Evolutionary conservation across 2,888 invertebrate species (phyloP), one percentile per base, ranked within the genome.

Genomic region (Andrena marginata): DNA sequence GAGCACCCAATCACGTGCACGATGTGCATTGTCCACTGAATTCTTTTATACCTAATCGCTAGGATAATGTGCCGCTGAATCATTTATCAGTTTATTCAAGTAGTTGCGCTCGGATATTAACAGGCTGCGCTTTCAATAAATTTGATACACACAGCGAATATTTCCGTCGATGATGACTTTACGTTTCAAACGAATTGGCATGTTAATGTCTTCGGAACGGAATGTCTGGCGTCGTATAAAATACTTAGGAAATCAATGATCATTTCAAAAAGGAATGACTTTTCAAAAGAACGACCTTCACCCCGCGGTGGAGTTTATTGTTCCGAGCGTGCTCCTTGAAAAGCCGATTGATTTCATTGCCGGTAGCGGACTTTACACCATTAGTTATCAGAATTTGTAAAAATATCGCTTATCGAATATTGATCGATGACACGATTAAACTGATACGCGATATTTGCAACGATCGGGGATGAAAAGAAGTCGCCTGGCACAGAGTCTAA

Each of bases 281-380:
- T 49, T 13, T 20, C 10, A 2, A 13, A 23, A 33, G 13, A 29
- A 2, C 51, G 3, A 29, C 20, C 20, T 20, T n/a, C 6, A 10
- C 51, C 26, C 29, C 0, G 8, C n/a, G 31, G 31, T 31, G 7
- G 60, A 31, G 31, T 31, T 31, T 29, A 59, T 59, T 59, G 5
- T 59, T 29, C 29, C 59, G 5, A 31, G 49, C 42, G 42, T 42
- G 42, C 42, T 42, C 16, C 42, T 13, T 5, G 35, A 26, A 26
- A 16, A 4, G 4, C 23, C 1, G 26, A 35, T 13, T 48, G 5
- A 13, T 13, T 23, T 16, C 35, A 20, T 48, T 59, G 31, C 29
- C 59, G 29, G 3, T 29, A 31, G 5, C n/a, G 29, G 7, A 62
- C 56, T 71, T 71, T 71, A 20, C 26, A 56, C 64, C 26, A 3